phyloP scores from a whole-genome alignment of 2,888 invertebrate species.

The Philereme vetulata region DNA sequence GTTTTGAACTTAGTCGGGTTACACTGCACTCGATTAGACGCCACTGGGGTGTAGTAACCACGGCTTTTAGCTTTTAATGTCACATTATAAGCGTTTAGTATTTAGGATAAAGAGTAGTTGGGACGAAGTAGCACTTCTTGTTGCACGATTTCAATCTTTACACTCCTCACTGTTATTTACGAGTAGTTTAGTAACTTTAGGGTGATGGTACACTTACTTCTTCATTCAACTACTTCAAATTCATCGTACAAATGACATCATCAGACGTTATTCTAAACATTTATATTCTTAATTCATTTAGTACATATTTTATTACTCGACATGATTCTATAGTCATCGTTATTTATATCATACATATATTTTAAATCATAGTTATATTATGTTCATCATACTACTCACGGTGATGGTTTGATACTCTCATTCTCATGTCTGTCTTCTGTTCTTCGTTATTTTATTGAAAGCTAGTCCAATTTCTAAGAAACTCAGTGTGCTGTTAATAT shows the following conservation, averaged over 20 bases:
- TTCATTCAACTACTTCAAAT: conserved; percentile 32
- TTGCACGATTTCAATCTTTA: conserved; percentile 64
- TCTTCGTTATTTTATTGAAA: conserved; percentile 40
- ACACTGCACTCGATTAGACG: conserved; percentile 67
- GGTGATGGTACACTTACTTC: conserved; percentile 64
- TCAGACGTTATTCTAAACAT: conserved; percentile 17
- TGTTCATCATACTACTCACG: conserved; percentile 60
- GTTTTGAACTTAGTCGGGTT: conserved; percentile 60
- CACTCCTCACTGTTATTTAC: conserved; percentile 47
- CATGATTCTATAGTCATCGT: conserved; percentile 27
- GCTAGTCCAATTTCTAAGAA: conserved; percentile 34
- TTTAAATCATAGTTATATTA: conserved; percentile 22
- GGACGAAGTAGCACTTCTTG: conserved; percentile 67
- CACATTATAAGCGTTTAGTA: conserved; percentile 37
- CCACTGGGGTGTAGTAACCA: conserved; percentile 51
- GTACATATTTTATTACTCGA: conserved; percentile 25
- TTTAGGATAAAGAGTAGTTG: conserved; percentile 53
- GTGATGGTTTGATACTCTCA: conserved; percentile 81
- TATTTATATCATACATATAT: conserved; percentile 25
- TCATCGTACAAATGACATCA: conserved; percentile 20
- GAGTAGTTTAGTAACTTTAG: conserved; percentile 43
- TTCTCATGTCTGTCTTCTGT: conserved; percentile 56
- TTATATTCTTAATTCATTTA: conserved; percentile 30
- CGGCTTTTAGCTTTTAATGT: conserved; percentile 48
- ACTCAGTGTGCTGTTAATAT: conserved; percentile 44